Conservation (phyloP, 2,888 invertebrate genomes). For the Amiota mariae region DNA sequence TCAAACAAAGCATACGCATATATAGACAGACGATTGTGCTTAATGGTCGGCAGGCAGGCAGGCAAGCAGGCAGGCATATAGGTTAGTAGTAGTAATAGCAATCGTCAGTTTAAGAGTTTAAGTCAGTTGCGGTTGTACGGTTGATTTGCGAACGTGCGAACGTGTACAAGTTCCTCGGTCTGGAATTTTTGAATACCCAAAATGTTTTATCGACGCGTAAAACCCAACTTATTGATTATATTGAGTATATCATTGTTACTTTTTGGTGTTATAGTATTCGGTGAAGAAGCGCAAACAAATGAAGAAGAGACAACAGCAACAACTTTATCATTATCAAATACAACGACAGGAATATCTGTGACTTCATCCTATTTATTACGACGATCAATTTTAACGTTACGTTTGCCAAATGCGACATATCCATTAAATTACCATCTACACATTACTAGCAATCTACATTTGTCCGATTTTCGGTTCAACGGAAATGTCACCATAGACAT, state of each 20-base stretch:
- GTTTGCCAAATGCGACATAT: slow-evolving; percentile 76
- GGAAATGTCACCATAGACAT: slow-evolving; percentile 69
- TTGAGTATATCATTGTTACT: slow-evolving; percentile 34
- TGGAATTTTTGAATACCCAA: slow-evolving; percentile 33
- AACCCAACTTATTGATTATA: slow-evolving; percentile 34
- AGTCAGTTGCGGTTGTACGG: too few relatives aligned
- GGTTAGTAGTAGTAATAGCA: slow-evolving; percentile 37
- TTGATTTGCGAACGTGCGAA: slow-evolving; percentile 53
- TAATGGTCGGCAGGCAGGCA: slow-evolving; percentile 43
- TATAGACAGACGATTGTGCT: slow-evolving; percentile 43
- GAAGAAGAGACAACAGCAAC: not conserved
- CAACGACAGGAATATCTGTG: not conserved
- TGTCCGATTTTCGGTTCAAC: slow-evolving; percentile 54
- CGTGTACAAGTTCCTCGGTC: slow-evolving; percentile 40
- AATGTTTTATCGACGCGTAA: slow-evolving; percentile 36
- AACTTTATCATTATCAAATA: not conserved
- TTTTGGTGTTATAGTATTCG: not conserved
- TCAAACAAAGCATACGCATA: slow-evolving; percentile 11
- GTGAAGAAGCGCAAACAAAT: not conserved
- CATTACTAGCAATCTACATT: slow-evolving; percentile 64
- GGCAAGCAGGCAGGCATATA: not conserved
- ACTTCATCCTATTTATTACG: not conserved
- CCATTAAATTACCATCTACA: slow-evolving; percentile 76
- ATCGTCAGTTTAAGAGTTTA: slow-evolving; percentile 58
- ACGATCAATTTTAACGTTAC: slow-evolving; percentile 61